phyloP scores from a whole-genome alignment of 2,888 invertebrate species.

The Nomada hirtipes region DNA sequence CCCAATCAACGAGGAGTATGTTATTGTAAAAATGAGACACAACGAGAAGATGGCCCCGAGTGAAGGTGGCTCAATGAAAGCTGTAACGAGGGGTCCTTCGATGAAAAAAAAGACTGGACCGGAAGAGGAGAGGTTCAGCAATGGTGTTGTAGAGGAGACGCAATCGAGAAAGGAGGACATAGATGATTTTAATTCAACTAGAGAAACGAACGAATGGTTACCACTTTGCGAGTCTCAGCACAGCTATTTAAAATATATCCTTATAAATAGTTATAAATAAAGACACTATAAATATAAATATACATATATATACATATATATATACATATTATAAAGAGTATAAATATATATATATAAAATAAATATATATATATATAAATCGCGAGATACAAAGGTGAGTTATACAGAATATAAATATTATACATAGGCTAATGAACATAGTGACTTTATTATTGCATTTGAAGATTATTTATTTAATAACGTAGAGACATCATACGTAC shows the following conservation, averaged over 20 bases:
- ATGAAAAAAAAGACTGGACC: constrained; percentile 18
- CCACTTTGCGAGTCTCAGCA: constrained; percentile 79
- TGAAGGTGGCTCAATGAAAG: background rate
- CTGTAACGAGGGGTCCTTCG: background rate
- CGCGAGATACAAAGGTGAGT: constrained; percentile 32
- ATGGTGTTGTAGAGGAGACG: background rate
- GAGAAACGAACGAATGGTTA: constrained; percentile 77
- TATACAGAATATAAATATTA: constrained; percentile 72
- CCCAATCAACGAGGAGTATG: constrained; percentile 2
- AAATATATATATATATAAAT: constrained; percentile 67
- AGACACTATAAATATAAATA: constrained; percentile 70
- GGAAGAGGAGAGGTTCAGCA: background rate
- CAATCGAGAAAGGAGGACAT: constrained; percentile 15
- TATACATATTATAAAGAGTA: constrained; percentile 74
- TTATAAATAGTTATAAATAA: constrained; percentile 79
- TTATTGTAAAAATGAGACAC: background rate
- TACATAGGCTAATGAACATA: constrained; percentile 73
- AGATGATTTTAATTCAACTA: constrained; percentile 47
- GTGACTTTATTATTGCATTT: constrained; percentile 83
- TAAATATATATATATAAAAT: constrained; percentile 69
- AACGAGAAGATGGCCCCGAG: constrained; percentile 16
- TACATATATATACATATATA: constrained; percentile 72
- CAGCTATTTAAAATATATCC: constrained; percentile 76
- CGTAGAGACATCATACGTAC: constrained; percentile 69
- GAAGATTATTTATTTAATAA: constrained; percentile 84